Conservation (phyloP, 2,888 invertebrate genomes). For the Cepaea hortensis region DNA sequence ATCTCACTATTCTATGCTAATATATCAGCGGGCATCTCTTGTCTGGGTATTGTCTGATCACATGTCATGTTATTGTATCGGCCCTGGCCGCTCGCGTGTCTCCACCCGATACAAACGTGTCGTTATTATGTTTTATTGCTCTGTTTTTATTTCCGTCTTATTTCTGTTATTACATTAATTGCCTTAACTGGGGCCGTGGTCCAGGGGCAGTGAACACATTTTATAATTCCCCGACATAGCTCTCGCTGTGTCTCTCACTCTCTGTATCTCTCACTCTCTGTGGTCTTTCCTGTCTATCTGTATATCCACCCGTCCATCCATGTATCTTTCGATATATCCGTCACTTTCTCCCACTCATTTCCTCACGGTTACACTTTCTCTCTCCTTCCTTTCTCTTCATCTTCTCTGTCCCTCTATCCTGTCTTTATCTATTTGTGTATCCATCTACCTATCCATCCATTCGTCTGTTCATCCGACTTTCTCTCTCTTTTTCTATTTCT, state of each 20-base stretch:
- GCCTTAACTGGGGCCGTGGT: too few relatives aligned
- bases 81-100: too few relatives aligned
- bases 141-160: too few relatives aligned
- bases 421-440: not conserved
- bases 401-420: slow-evolving; percentile 25
- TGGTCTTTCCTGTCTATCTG: not conserved
- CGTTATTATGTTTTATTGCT: too few relatives aligned
- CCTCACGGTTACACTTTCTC: not conserved
- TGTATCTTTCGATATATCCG: slow-evolving; percentile 24
- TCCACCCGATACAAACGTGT: too few relatives aligned
- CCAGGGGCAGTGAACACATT: too few relatives aligned
- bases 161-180: too few relatives aligned
- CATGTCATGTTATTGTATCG: too few relatives aligned
- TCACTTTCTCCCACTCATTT: not conserved
- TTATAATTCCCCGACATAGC: too few relatives aligned
- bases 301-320: not conserved
- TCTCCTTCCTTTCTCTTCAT: not conserved
- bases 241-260: too few relatives aligned
- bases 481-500: not conserved
- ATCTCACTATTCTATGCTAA: not conserved
- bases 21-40: not conserved
- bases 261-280: too few relatives aligned
- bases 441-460: slow-evolving; percentile 7
- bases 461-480: not conserved
- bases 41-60: not conserved